Conservation (phyloP, 1,140 invertebrate genomes). For the Nylanderia fulva region DNA sequence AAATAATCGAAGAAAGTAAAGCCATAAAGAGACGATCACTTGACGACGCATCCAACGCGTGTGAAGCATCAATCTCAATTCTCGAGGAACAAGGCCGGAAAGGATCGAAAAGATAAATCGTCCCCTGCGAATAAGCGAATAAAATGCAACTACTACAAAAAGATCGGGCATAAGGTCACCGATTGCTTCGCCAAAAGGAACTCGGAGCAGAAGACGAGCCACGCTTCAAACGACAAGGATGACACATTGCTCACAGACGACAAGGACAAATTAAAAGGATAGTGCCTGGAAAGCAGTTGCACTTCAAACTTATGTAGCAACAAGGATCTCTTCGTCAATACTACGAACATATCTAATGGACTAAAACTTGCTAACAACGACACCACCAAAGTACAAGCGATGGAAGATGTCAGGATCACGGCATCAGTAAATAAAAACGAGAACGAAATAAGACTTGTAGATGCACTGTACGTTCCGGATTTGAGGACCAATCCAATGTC, state of each 20-base stretch:
- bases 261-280: background rate
- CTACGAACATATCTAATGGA: background rate
- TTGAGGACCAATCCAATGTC: no score
- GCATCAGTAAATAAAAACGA: background rate
- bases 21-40: background rate
- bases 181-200: background rate
- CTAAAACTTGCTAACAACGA: background rate
- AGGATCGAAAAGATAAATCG: no score
- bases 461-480: no score
- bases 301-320: background rate
- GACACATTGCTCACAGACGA: background rate
- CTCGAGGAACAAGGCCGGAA: background rate
- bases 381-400: background rate
- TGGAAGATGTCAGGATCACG: background rate
- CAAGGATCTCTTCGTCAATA: background rate
- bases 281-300: background rate
- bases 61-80: background rate
- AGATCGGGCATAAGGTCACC: background rate
- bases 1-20: conserved; percentile 26
- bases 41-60: background rate
- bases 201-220: background rate
- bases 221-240: background rate
- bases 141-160: background rate
- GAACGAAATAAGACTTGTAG: background rate
- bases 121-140: background rate